Conservation (phyloP, 2,888 invertebrate species). For the Mactromeris polynyma region DNA sequence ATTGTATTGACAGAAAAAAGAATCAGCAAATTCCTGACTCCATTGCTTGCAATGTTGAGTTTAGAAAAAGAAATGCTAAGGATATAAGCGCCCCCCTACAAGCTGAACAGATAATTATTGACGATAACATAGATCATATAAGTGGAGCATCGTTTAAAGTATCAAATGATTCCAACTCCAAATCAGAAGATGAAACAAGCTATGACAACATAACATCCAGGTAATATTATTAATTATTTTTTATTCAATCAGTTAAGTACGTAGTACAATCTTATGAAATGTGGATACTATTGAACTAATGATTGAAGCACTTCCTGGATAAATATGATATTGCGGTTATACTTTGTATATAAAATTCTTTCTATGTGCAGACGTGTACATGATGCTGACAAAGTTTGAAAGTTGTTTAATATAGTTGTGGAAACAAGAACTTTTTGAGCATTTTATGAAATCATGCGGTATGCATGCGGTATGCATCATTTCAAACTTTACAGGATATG, state of each 20-base stretch:
- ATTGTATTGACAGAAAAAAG: background rate
- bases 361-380: too few relatives aligned
- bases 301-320: background rate
- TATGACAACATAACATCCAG: background rate
- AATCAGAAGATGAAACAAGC: conserved; percentile 61
- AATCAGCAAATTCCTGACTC: background rate
- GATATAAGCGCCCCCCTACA: background rate
- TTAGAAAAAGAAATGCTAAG: background rate
- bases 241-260: too few relatives aligned
- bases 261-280: background rate
- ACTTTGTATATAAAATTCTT: too few relatives aligned
- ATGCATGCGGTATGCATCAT: too few relatives aligned
- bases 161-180: background rate
- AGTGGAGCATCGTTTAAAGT: background rate
- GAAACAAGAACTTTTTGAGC: too few relatives aligned
- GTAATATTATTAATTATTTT: background rate
- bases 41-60: background rate
- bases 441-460: too few relatives aligned
- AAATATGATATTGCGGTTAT: too few relatives aligned
- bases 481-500: too few relatives aligned
- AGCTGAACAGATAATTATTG: background rate
- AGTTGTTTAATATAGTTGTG: too few relatives aligned
- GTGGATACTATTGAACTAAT: background rate
- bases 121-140: background rate
- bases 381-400: too few relatives aligned